Percentiles rank a stretch among this genome's conserved stretches.
These are phyloP conservation scores for Thamnophis sirtalis DNA, from an alignment of 2,113 vertebrate species.

Conservation along the genomic window DNA sequence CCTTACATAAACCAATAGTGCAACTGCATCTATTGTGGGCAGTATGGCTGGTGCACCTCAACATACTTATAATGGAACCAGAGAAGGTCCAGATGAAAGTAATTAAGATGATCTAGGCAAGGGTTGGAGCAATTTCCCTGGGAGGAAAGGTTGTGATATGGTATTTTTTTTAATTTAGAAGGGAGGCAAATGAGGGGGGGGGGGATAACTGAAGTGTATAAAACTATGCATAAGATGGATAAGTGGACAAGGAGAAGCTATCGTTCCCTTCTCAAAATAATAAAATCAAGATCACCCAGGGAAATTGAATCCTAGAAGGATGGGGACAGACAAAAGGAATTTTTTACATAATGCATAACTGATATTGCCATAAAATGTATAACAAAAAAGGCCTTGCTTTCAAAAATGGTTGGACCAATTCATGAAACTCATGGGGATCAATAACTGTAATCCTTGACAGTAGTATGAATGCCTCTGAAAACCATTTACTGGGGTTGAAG, in stretches of 20 bases:
- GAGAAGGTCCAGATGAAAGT: neutral
- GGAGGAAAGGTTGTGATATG: neutral
- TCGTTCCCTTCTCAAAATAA: neutral
- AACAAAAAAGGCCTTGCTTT: too few species aligned
- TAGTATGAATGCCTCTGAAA: neutral
- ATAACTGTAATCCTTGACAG: neutral
- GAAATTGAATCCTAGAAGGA: neutral
- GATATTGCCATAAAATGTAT: neutral
- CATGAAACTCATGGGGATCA: neutral
- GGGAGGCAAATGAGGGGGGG: neutral
- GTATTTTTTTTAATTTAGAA: neutral
- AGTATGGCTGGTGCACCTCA: neutral
- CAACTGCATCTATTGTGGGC: neutral
- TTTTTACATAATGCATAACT: neutral
- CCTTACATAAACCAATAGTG: neutral
- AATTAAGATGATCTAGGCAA: neutral
- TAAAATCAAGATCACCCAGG: neutral
- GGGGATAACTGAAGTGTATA: neutral
- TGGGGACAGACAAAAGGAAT: neutral
- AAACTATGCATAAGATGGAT: neutral
- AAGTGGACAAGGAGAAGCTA: neutral
- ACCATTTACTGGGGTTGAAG: neutral
- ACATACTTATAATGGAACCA: neutral
- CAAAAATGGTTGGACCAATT: neutral
- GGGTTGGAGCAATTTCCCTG: neutral